A percentile compares a stretch with the other conserved stretches of the same genome.
phyloP scores from a whole-genome alignment of 2,797 vertebrate genomes.

The Eutrigla gurnardus region DNA sequence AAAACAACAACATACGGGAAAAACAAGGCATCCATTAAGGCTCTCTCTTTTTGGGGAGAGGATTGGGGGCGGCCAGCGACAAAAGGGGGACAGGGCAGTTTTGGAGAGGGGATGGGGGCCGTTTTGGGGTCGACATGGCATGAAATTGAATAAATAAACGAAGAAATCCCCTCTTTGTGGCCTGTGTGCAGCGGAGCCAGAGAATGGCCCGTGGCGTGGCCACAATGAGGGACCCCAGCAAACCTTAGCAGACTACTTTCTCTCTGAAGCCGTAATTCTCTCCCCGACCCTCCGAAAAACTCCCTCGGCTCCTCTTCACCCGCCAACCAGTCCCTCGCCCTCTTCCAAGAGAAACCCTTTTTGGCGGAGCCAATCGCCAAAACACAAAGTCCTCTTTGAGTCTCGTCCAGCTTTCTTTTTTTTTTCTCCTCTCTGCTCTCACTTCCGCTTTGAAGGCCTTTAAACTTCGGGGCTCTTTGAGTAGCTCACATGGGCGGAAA shows the following conservation, averaged over 20 bases:
- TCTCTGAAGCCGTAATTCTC: conserved; percentile 85
- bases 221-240: conserved; percentile 77
- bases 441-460: conserved; percentile 91
- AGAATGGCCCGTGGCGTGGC: conserved; percentile 85
- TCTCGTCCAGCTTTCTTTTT: conserved; percentile 78
- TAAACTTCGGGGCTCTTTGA: conserved; percentile 90
- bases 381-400: conserved; percentile 92
- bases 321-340: conserved; percentile 63
- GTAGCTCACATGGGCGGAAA: conserved; percentile 83
- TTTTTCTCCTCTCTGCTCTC: conserved; percentile 52
- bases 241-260: conserved; percentile 74
- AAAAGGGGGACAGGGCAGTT: conserved; percentile 72
- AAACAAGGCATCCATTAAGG: conserved; percentile 76
- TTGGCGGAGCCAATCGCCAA: conserved; percentile 76
- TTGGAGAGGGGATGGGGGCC: conserved; percentile 77
- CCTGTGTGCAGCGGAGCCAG: conserved; percentile 81
- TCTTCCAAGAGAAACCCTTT: conserved; percentile 75
- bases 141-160: conserved; percentile 91
- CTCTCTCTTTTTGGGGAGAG: conserved; percentile 62
- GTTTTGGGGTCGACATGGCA: conserved; percentile 82
- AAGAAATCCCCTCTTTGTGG: conserved; percentile 89
- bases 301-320: conserved; percentile 57
- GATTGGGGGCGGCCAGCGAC: conserved; percentile 64
- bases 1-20: conserved; percentile 73
- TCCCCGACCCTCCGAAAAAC: conserved; percentile 59